phyloP scores from a whole-genome alignment of 2,113 vertebrate species.

The Takifugu flavidus region DNA sequence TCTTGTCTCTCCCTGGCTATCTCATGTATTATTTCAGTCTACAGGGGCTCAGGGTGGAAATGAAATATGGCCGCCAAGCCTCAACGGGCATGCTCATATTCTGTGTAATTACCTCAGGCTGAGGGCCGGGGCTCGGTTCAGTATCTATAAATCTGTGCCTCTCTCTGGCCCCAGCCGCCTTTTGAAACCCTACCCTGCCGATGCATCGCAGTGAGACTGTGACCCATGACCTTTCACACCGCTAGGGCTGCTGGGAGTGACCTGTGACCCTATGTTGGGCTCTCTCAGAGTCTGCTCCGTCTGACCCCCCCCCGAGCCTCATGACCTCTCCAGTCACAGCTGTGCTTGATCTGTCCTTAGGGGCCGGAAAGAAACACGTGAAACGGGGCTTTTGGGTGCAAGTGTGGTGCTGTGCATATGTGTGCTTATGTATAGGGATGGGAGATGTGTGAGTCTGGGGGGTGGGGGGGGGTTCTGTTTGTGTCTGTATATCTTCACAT shows the following conservation, averaged over 20 bases:
- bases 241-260: conserved; percentile 74
- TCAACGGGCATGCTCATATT: conserved; percentile 77
- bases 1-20: conserved; percentile 65
- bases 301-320: conserved; percentile 69
- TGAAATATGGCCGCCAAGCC: conserved; percentile 76
- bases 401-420: conserved; percentile 30
- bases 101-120: conserved; percentile 75
- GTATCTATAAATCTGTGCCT: conserved; percentile 76
- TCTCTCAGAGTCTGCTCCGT: conserved; percentile 74
- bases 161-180: conserved; percentile 69
- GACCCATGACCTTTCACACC: conserved; percentile 84
- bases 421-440: conserved; percentile 24
- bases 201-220: conserved; percentile 76
- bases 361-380: conserved; percentile 70
- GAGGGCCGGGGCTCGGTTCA: conserved; percentile 60
- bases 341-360: conserved; percentile 79
- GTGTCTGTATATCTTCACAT: conserved; percentile 37
- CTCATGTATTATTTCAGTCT: conserved; percentile 77
- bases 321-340: conserved; percentile 79
- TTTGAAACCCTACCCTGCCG: conserved; percentile 72
- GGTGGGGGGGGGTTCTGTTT: conserved; percentile 24
- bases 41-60: conserved; percentile 75
- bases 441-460: conserved; percentile 2
- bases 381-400: conserved; percentile 43
- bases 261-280: conserved; percentile 72